Conservation (phyloP, 2,113 vertebrate species). For the Trogon melanurus region DNA sequence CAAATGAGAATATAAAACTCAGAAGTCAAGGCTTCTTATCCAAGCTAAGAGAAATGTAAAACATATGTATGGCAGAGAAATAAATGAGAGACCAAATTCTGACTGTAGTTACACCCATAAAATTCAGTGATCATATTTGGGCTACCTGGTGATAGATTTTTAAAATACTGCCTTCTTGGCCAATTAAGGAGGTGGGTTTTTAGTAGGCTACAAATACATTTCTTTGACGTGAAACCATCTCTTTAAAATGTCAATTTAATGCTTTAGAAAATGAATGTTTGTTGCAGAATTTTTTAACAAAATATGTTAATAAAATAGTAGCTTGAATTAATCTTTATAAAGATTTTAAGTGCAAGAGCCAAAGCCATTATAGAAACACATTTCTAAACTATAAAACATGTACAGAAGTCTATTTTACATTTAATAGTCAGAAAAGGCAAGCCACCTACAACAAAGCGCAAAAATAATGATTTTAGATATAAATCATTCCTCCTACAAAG, state of each 20-base stretch:
- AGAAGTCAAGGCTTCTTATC: background rate
- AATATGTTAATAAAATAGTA: background rate
- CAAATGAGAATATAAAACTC: background rate
- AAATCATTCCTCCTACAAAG: background rate
- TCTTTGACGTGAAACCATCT: background rate
- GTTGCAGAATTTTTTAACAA: background rate
- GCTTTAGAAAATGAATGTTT: background rate
- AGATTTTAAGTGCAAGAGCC: background rate
- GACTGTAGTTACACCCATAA: background rate
- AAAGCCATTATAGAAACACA: background rate
- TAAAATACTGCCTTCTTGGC: background rate
- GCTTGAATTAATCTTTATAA: background rate
- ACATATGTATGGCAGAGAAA: background rate
- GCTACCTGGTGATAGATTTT: background rate
- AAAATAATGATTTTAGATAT: background rate
- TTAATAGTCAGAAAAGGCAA: background rate
- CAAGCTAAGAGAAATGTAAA: slow-evolving; percentile 25
- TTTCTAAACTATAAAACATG: background rate
- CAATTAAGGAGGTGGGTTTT: background rate
- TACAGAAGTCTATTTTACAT: background rate
- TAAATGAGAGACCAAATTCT: background rate
- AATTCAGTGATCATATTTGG: background rate
- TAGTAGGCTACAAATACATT: background rate
- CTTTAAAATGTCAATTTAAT: background rate
- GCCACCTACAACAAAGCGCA: background rate